phyloP scores from a whole-genome alignment of 2,113 vertebrate genomes.

The Cepphus grylle region DNA sequence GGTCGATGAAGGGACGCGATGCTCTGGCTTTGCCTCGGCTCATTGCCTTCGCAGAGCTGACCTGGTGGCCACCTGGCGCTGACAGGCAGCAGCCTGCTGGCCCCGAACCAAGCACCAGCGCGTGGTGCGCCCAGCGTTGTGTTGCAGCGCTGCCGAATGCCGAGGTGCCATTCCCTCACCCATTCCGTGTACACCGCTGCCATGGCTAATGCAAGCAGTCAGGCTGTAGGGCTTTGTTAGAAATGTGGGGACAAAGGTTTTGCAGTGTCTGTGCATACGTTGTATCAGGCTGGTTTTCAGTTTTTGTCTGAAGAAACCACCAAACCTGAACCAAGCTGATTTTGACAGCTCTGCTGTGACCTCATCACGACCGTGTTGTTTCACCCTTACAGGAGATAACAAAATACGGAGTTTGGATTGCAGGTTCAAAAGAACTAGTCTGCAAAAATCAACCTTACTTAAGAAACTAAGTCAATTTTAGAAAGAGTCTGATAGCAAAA shows the following conservation, averaged over 20 bases:
- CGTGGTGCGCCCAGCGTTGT: fast-evolving
- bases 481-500: neutral
- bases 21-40: neutral
- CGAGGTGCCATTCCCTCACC: neutral
- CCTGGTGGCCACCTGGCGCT: neutral
- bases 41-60: neutral
- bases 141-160: fast-evolving
- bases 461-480: neutral
- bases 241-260: fast-evolving
- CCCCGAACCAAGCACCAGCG: fast-evolving
- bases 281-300: fast-evolving
- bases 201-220: fast-evolving
- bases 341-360: neutral
- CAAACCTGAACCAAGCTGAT: neutral
- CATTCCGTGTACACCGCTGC: fast-evolving
- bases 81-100: neutral
- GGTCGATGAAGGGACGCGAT: neutral
- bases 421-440: neutral
- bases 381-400: neutral
- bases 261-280: fast-evolving
- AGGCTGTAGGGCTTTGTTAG: neutral
- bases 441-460: neutral
- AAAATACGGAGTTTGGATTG: neutral
- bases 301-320: neutral
- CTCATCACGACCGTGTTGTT: fast-evolving